These are phyloP conservation scores for Clarias batrachus DNA, from an alignment of 2,113 vertebrate species.

Conservation along the genomic window DNA sequence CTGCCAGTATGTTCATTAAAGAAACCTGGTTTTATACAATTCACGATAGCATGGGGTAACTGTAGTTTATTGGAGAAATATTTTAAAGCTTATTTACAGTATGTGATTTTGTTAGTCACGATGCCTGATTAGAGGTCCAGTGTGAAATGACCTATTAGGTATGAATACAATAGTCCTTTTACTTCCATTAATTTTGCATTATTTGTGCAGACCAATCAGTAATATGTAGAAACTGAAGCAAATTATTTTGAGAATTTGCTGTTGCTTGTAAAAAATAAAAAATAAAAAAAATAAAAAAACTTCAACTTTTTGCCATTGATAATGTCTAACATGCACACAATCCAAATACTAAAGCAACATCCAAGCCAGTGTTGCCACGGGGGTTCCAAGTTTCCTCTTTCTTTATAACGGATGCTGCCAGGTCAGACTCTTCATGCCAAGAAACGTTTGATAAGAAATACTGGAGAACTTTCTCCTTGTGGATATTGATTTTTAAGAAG, in stretches of 20 bases:
- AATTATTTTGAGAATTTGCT: neutral
- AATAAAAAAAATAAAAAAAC: no score
- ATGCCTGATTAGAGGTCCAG: neutral
- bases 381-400: neutral
- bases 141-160: neutral
- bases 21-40: neutral
- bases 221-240: neutral
- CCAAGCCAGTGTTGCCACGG: neutral
- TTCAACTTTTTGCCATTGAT: neutral
- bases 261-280: neutral
- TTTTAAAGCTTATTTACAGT: neutral
- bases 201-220: neutral
- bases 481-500: conserved; percentile 6
- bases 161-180: neutral
- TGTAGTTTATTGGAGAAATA: conserved; percentile 9
- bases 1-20: conserved; percentile 14
- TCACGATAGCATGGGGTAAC: conserved; percentile 7
- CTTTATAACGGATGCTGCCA: conserved; percentile 10
- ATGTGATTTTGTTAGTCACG: neutral
- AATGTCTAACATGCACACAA: neutral
- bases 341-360: neutral
- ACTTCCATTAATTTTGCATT: neutral
- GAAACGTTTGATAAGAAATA: conserved; percentile 19
- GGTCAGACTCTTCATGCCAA: neutral
- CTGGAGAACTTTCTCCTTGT: conserved; percentile 3